Percentiles rank a stretch among this genome's conserved stretches.
Evolutionary conservation across 2,888 invertebrate species (phyloP).

Genomic region (Drosophila borborema): DNA sequence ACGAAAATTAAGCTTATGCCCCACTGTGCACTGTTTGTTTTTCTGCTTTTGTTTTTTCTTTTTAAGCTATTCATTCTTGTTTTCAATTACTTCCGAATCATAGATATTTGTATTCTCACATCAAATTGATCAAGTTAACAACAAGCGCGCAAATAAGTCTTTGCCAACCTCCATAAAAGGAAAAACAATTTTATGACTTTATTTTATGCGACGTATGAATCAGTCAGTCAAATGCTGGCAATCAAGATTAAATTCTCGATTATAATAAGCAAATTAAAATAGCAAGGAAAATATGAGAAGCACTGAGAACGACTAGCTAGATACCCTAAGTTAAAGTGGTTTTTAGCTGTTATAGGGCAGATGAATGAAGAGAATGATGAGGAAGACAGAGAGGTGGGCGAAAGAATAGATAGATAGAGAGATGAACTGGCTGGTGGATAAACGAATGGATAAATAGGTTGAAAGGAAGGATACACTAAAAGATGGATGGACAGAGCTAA

Average conservation of each 20-base stretch:
- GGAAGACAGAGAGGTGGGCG: neutral
- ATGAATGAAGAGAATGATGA: neutral
- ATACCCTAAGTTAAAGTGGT: neutral
- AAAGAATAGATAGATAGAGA: too few species aligned
- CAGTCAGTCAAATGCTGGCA: slow-evolving; percentile 44
- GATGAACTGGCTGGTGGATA: neutral
- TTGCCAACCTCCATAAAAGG: slow-evolving; percentile 14
- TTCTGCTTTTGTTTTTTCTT: neutral
- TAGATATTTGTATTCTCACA: slow-evolving; percentile 19
- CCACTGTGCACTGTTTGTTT: neutral
- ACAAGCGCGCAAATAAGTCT: slow-evolving; percentile 36
- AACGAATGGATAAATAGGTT: too few species aligned
- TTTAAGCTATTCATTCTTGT: slow-evolving; percentile 15
- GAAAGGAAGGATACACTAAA: neutral
- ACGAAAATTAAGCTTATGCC: neutral
- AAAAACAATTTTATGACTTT: slow-evolving; percentile 26
- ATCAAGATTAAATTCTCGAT: slow-evolving; percentile 33
- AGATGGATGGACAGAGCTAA: neutral
- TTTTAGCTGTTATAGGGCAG: neutral
- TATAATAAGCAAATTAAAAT: slow-evolving; percentile 38
- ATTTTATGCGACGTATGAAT: slow-evolving; percentile 40
- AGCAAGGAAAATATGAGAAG: neutral
- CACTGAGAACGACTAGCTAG: neutral
- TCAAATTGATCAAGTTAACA: slow-evolving; percentile 30
- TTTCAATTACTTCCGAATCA: slow-evolving; percentile 30